A percentile compares a stretch with the other conserved stretches of the same genome.
These are phyloP conservation scores for Peromyscus nudipes DNA, from an alignment of 2,797 vertebrate species.

Conservation along the genomic window DNA sequence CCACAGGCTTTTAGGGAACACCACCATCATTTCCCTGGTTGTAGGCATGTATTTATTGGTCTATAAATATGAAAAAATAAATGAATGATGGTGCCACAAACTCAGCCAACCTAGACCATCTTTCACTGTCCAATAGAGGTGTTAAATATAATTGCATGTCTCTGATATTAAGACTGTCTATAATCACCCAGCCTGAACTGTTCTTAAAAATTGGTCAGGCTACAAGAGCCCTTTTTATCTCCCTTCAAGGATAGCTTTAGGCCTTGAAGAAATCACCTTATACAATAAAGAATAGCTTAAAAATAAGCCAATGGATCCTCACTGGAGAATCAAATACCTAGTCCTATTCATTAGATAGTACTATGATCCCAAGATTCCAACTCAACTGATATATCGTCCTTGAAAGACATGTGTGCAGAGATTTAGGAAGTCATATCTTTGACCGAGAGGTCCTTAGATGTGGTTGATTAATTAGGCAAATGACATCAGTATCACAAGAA, in stretches of 20 bases:
- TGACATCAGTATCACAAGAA: neutral
- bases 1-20: neutral
- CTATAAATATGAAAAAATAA: neutral
- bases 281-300: neutral
- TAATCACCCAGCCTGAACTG: neutral
- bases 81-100: neutral
- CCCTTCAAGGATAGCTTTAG: conserved; percentile 41
- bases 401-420: neutral
- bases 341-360: neutral
- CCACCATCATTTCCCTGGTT: neutral
- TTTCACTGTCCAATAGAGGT: conserved; percentile 8
- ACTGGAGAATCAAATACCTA: neutral
- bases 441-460: neutral
- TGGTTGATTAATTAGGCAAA: neutral
- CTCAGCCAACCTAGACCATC: neutral
- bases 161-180: neutral
- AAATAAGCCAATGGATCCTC: conserved; percentile 8
- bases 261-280: conserved; percentile 19
- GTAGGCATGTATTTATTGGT: neutral
- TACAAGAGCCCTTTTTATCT: neutral
- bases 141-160: neutral
- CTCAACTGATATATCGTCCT: neutral
- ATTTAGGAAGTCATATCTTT: neutral
- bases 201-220: neutral
- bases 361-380: neutral